These are phyloP conservation scores for Hyperopisus bebe DNA, from an alignment of 2,113 vertebrate genomes.

Conservation along the genomic window DNA sequence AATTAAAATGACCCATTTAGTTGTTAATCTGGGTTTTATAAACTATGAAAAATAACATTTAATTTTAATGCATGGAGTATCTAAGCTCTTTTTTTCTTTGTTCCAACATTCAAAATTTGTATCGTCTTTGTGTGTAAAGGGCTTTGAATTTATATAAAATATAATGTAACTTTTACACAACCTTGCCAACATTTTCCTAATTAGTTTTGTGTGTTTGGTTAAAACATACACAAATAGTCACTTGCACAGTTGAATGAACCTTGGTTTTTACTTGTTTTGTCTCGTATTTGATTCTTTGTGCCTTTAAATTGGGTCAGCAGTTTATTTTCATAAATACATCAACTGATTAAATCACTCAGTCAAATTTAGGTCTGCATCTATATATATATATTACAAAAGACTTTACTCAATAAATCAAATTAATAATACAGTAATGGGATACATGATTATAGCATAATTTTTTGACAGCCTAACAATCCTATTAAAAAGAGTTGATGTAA, in stretches of 20 bases:
- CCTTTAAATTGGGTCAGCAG: conserved; percentile 45
- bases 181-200: not conserved
- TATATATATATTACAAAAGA: conserved; percentile 50
- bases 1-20: not conserved
- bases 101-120: not conserved
- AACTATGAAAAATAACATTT: not conserved
- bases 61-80: not conserved
- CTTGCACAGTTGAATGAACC: conserved; percentile 21
- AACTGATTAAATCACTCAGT: conserved; percentile 64
- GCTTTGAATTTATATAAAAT: not conserved
- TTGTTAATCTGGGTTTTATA: not conserved
- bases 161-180: not conserved
- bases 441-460: conserved; percentile 60
- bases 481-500: conserved; percentile 55
- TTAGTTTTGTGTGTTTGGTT: conserved; percentile 15
- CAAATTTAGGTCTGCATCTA: conserved; percentile 54
- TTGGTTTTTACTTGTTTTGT: conserved; percentile 19
- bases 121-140: not conserved
- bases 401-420: conserved; percentile 61
- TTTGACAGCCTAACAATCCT: conserved; percentile 62
- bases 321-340: conserved; percentile 56
- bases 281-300: conserved; percentile 24
- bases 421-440: conserved; percentile 60
- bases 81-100: not conserved
- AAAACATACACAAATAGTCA: conserved; percentile 27